phyloP scores from a whole-genome alignment of 2,113 vertebrate species.

The Ophthalmolycus amberensis region DNA sequence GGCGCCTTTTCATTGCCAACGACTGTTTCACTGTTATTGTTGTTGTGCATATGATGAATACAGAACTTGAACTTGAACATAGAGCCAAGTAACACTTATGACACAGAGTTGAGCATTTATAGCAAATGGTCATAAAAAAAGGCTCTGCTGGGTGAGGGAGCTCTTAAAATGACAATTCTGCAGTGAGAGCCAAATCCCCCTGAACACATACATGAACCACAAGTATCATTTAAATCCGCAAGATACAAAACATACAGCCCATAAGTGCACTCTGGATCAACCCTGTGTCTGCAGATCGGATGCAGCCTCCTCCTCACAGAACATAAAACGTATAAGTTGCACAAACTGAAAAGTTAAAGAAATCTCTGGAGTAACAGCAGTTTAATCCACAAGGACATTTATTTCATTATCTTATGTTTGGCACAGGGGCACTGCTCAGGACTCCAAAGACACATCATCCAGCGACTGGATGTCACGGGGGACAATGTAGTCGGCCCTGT shows the following conservation, averaged over 20 bases:
- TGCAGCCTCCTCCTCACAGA: background rate
- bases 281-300: background rate
- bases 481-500: conserved; percentile 25
- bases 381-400: conserved; percentile 16
- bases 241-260: too few species aligned
- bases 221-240: too few species aligned
- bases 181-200: too few species aligned
- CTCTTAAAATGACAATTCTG: background rate
- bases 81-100: background rate
- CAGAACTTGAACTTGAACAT: background rate
- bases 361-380: background rate
- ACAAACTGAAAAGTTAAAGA: background rate
- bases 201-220: too few species aligned
- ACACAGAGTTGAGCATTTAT: background rate
- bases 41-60: background rate
- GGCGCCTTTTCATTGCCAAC: too few species aligned
- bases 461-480: accelerated
- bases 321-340: background rate
- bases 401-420: background rate
- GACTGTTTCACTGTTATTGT: too few species aligned
- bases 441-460: background rate
- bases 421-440: background rate
- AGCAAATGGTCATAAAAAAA: background rate
- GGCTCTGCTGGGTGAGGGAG: too few species aligned
- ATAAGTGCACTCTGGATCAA: background rate